Percentiles rank a stretch among this genome's conserved stretches.
Evolutionary conservation across 2,113 vertebrate species (phyloP).

Genomic region (Eubucco bourcierii): DNA sequence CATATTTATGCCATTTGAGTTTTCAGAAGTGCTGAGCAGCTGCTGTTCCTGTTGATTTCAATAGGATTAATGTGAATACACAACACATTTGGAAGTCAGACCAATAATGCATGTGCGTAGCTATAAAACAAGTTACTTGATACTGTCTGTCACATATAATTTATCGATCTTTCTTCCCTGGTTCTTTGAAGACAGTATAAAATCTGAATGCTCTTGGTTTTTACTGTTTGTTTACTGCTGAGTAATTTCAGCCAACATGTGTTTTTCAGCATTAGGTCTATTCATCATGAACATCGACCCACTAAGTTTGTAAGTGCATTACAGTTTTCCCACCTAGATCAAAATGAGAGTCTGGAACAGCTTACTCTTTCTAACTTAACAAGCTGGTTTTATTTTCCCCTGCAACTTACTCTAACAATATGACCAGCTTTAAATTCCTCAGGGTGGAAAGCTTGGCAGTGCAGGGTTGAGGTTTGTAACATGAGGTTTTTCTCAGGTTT

Average conservation of each 20-base stretch:
- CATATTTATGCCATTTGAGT: background rate
- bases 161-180: slow-evolving; percentile 23
- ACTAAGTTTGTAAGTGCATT: background rate
- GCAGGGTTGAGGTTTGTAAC: background rate
- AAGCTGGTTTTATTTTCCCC: slow-evolving; percentile 14
- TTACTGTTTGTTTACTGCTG: slow-evolving; percentile 64
- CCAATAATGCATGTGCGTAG: background rate
- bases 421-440: slow-evolving; percentile 30
- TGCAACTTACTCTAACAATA: slow-evolving; percentile 35
- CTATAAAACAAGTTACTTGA: slow-evolving; percentile 40
- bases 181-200: slow-evolving; percentile 54
- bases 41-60: slow-evolving; percentile 9
- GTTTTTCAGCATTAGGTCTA: slow-evolving; percentile 48
- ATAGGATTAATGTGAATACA: background rate
- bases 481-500: background rate
- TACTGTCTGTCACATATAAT: slow-evolving; percentile 33
- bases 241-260: slow-evolving; percentile 56
- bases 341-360: slow-evolving; percentile 54
- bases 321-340: slow-evolving; percentile 65
- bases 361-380: background rate
- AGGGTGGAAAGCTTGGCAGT: background rate
- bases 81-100: slow-evolving; percentile 8
- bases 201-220: slow-evolving; percentile 49
- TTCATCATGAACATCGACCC: slow-evolving; percentile 34
- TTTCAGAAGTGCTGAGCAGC: background rate